phyloP scores from a whole-genome alignment of 2,113 vertebrate genomes.

The Recurvirostra avosetta region DNA sequence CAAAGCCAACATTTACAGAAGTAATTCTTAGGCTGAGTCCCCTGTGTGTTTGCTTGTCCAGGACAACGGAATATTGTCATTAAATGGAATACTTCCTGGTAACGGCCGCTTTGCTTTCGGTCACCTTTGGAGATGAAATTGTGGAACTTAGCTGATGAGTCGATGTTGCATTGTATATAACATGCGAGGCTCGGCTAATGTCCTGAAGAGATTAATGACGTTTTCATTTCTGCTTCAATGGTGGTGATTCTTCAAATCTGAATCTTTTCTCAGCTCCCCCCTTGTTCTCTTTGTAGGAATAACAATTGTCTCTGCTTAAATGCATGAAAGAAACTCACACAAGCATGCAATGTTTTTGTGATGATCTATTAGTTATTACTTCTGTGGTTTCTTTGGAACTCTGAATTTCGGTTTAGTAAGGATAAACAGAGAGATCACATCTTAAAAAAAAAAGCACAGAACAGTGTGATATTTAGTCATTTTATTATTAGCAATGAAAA shows the following conservation, averaged over 20 bases:
- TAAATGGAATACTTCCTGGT: background rate
- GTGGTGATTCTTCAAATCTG: background rate
- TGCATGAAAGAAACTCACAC: background rate
- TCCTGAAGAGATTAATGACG: background rate
- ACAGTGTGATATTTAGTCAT: background rate
- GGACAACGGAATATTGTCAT: background rate
- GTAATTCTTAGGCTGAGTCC: background rate
- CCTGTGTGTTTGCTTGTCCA: background rate
- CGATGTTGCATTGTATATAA: background rate
- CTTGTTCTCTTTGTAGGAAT: background rate
- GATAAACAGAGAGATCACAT: background rate
- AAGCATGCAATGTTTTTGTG: background rate
- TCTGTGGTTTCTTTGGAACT: background rate
- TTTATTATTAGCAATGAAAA: background rate
- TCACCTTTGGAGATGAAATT: background rate
- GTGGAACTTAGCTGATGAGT: background rate
- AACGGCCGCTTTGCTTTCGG: background rate
- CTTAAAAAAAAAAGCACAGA: background rate
- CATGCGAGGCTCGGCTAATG: background rate
- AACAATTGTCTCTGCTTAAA: background rate
- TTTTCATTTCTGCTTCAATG: background rate
- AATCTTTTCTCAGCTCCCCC: background rate
- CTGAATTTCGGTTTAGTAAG: background rate
- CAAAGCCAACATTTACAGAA: background rate
- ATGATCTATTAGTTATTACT: background rate